Evolutionary conservation across 2,888 invertebrate species (phyloP), one percentile per base, ranked within the genome.

Genomic region (Abrostola tripartita): DNA sequence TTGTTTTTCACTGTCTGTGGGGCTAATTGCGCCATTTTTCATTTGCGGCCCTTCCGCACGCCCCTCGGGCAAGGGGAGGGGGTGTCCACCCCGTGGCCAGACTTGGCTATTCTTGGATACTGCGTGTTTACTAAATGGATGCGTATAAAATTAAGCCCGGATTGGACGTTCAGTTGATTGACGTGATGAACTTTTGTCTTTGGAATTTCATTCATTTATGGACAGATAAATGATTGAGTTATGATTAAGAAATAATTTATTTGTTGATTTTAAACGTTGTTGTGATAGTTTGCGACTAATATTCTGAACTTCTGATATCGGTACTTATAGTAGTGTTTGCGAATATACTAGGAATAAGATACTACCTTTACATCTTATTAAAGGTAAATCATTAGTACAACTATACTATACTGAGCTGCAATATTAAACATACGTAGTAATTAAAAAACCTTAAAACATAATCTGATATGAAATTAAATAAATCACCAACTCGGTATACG

Each of bases 11-110:
- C 93, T 93, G 94, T 94, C 94, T 91, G 90, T 84, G 89, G 85
- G 88, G 90, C 93, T 94, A 94, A 94, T 93, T 93, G 92, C 91
- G 88, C 92, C 89, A 93, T 94, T 94, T 93, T 91, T 94, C 94
- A 93, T 91, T 88, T 88, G 86, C 88, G 86, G 84, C 88, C 88
- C 88, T 81, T 82, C 85, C 84, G 78, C 73, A 75, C 84, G 74
- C 75, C 78, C 66, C 63, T 67, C 58, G 70, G 67, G 78, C 80
- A 47, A 56, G 66, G 75, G 65, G 68, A 65, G 60, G 71, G 55
- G 67, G 62, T 60, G 68, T 71, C 78, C 73, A 78, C 80, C 81
- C 77, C 81, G 64, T 74, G 79, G 68, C 77, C 78, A 77, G 78
- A 81, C 86, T 79, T 78, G 80, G 81, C 85, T 83, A 83, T 84